A percentile compares a stretch with the other conserved stretches of the same genome.
Conservation (phyloP, 2,797 vertebrate species). For the Hozukius guyotensis region DNA sequence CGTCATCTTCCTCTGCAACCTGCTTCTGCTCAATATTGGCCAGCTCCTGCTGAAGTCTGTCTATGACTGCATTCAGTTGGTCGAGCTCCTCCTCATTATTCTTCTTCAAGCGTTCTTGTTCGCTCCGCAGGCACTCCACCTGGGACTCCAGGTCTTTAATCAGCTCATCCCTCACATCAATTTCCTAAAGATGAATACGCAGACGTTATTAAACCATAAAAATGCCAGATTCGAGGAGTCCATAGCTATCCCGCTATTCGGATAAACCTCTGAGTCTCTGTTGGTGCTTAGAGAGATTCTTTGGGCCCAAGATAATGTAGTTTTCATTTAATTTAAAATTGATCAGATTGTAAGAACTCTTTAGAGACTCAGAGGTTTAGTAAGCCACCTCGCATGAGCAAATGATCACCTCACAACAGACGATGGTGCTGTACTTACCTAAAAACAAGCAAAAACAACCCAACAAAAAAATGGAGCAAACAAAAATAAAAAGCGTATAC, state of each 20-base stretch:
- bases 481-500: conserved; percentile 33
- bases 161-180: conserved; percentile 87
- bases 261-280: conserved; percentile 65
- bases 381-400: conserved; percentile 58
- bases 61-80: conserved; percentile 93
- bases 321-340: background rate
- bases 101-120: conserved; percentile 89
- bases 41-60: conserved; percentile 94
- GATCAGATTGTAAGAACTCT: background rate
- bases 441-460: conserved; percentile 45
- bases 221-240: background rate
- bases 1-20: conserved; percentile 81
- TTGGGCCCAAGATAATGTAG: background rate
- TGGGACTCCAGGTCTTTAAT: conserved; percentile 90
- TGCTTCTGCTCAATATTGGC: conserved; percentile 86
- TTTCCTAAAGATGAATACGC: conserved; percentile 75
- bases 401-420: conserved; percentile 62
- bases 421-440: conserved; percentile 63
- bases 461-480: conserved; percentile 33
- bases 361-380: conserved; percentile 66
- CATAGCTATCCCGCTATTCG: background rate
- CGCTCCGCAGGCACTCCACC: conserved; percentile 89
- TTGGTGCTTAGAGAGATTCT: background rate
- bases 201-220: background rate
- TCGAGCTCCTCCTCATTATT: conserved; percentile 90